phyloP scores from a whole-genome alignment of 2,113 vertebrate genomes.

The Ursus arctos region DNA sequence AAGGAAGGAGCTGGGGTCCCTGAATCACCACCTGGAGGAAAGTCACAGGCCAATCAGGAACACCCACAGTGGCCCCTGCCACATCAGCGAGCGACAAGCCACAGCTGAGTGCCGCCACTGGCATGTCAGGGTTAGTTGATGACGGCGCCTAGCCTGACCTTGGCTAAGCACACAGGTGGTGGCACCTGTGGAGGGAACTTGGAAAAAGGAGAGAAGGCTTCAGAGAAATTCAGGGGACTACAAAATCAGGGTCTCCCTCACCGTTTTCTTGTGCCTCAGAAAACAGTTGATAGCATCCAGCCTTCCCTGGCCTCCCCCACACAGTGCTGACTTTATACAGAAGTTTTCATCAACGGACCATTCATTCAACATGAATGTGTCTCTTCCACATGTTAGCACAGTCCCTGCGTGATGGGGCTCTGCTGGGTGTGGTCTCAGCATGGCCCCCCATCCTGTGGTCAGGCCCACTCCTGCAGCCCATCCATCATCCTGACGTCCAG shows the following conservation, averaged over 20 bases:
- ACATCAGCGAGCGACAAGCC: not conserved
- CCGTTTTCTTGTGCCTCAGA: not conserved
- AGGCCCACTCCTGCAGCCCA: constrained; percentile 54
- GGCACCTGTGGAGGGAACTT: not conserved
- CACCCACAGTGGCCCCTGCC: too few relatives aligned
- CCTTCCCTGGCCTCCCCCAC: not conserved
- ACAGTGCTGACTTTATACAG: not conserved
- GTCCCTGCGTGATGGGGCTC: not conserved
- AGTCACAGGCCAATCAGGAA: not conserved
- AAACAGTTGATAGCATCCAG: constrained; percentile 25
- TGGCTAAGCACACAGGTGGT: accelerated
- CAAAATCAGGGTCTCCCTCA: not conserved
- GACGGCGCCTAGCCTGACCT: not conserved
- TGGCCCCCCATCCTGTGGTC: constrained; percentile 49
- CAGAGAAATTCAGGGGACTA: not conserved
- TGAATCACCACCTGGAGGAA: not conserved
- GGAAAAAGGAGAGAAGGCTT: not conserved
- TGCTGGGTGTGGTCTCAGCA: constrained; percentile 59
- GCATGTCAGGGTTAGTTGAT: not conserved
- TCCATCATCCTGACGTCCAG: constrained; percentile 66
- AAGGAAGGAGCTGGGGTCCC: not conserved
- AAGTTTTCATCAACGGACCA: constrained; percentile 57
- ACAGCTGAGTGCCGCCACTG: not conserved
- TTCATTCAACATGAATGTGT: constrained; percentile 45
- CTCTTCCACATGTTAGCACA: not conserved